Evolutionary conservation across 2,113 vertebrate species (phyloP), one percentile per base, ranked within the genome.

Genomic region (Scartelaos histophorus): DNA sequence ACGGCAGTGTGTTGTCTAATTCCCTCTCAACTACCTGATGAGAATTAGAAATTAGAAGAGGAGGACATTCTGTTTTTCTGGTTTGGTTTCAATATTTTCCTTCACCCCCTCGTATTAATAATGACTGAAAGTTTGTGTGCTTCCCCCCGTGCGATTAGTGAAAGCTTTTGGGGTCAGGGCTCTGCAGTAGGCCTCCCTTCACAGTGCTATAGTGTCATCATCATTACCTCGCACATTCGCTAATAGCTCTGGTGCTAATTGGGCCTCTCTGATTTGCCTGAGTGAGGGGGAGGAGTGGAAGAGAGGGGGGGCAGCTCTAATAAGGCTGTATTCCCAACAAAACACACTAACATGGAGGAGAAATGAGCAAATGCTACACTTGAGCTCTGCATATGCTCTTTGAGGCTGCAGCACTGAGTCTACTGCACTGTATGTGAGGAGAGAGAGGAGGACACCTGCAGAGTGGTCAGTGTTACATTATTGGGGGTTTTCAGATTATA

Each of bases 191-290:
- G 66, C n/a, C 78, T 87, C 69, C 73, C 76, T 85, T 67, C 73
- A 85, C 70, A 56, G 69, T 58, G 61, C 73, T 53, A 17, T 0
- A 69, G 81, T 73, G 72, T 54, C 74, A 70, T 65, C 76, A 53
- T 83, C 65, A 78, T 85, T 83, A 82, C 71, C 77, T 76, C 66
- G 45, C 15, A 3, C 54, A 3, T 60, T 65, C 58, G 80, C 79
- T 87, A 70, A 86, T 75, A 77, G 78, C 78, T 76, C 66, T 38
- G 60, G 76, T 68, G 45, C 74, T 86, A 86, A 87, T 80, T 85
- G 78, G 76, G 74, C 57, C 69, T 71, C 82, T 87, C 85, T 88
- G 81, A 81, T 82, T 71, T 71, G 15, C 69, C 43, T 60, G 68
- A 84, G 76, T 80, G 70, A 76, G 67, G 74, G 70, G 84, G 82